Conservation (phyloP, 2,888 invertebrate species). For the Drosophila ezoana region DNA sequence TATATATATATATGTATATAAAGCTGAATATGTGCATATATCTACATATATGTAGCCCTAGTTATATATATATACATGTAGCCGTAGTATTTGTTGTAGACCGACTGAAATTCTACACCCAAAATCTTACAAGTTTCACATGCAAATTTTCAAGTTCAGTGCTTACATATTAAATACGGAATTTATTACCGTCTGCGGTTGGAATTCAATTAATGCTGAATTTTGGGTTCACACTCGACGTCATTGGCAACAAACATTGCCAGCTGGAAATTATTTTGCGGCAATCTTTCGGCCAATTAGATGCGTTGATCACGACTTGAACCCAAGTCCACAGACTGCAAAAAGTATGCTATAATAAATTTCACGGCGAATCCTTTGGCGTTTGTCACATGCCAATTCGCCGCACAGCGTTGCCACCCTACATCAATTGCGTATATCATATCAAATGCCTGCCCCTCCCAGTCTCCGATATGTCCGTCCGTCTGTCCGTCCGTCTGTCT, state of each 20-base stretch:
- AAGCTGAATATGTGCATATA: constrained; percentile 4
- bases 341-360: constrained; percentile 28
- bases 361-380: background rate
- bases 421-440: background rate
- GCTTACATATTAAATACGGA: constrained; percentile 18
- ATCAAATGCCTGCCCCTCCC: constrained; percentile 25
- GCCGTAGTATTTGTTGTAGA: constrained; percentile 29
- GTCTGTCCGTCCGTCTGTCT: constrained; percentile 25
- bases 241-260: constrained; percentile 44
- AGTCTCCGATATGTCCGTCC: constrained; percentile 31
- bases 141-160: constrained; percentile 64
- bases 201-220: constrained; percentile 15
- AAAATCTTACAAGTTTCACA: constrained; percentile 55
- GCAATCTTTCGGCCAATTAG: constrained; percentile 11
- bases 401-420: constrained; percentile 6
- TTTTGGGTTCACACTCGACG: constrained; percentile 36
- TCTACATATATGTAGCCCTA: constrained; percentile 8
- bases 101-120: constrained; percentile 53
- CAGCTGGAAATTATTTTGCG: constrained; percentile 13
- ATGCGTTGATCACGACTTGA: background rate
- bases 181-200: constrained; percentile 45
- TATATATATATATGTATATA: background rate
- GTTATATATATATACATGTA: background rate
- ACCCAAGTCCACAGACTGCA: background rate
- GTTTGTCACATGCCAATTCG: background rate